phyloP scores from a whole-genome alignment of 92 coral and sea anemone species.

The Parazoanthus swiftii region DNA sequence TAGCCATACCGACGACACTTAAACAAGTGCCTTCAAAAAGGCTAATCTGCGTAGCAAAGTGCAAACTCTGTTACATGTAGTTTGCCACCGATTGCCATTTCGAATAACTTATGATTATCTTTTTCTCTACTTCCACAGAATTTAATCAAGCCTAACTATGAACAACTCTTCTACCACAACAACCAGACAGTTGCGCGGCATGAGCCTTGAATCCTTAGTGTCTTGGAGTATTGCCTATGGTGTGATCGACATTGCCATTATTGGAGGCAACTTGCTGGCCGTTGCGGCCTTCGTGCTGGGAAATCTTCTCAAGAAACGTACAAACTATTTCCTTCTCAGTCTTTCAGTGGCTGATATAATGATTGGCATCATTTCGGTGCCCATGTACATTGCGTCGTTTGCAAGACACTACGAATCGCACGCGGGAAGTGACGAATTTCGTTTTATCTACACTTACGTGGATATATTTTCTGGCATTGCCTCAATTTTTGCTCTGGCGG shows the following conservation, averaged over 20 bases:
- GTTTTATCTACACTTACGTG: constrained; percentile 33
- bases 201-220: constrained; percentile 12
- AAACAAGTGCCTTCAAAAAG: too few species aligned
- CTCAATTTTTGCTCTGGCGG: constrained; percentile 36
- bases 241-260: constrained; percentile 7
- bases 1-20: too few species aligned
- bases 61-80: too few species aligned
- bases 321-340: constrained; percentile 42
- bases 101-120: background rate
- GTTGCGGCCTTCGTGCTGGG: constrained; percentile 33
- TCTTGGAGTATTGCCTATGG: constrained; percentile 36
- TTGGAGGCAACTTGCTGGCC: constrained; percentile 28
- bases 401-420: constrained; percentile 10
- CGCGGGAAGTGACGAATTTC: background rate
- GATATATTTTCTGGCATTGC: constrained; percentile 45
- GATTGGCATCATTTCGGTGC: constrained; percentile 36
- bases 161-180: background rate
- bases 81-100: background rate
- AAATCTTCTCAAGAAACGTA: constrained; percentile 40
- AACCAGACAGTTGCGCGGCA: background rate
- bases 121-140: constrained; percentile 22
- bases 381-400: constrained; percentile 25
- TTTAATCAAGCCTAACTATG: constrained; percentile 2
- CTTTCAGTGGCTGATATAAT: constrained; percentile 41
- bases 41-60: too few species aligned